Percentiles rank a stretch among this genome's conserved stretches.
phyloP scores from a whole-genome alignment of 1,140 invertebrate species.

The Agrilus planipennis region DNA sequence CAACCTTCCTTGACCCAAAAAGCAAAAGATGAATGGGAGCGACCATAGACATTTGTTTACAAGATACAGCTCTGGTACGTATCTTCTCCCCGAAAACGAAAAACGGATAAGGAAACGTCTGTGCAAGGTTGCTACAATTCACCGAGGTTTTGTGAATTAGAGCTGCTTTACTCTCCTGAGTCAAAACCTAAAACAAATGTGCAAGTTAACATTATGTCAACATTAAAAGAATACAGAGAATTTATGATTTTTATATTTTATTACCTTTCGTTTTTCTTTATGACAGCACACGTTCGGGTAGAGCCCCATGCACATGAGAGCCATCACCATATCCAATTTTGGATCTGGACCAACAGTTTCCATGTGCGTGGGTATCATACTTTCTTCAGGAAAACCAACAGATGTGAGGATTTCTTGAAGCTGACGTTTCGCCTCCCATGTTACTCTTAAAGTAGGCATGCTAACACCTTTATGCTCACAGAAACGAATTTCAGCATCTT shows the following conservation, averaged over 20 bases:
- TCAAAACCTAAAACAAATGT: slow-evolving; percentile 56
- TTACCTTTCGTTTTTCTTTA: slow-evolving; percentile 83
- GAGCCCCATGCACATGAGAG: slow-evolving; percentile 76
- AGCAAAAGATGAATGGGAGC: slow-evolving; percentile 85
- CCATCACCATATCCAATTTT: slow-evolving; percentile 74
- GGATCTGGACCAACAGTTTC: slow-evolving; percentile 65
- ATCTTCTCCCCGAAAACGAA: slow-evolving; percentile 99
- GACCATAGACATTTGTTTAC: slow-evolving; percentile 96
- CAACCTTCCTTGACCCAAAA: slow-evolving; percentile 83
- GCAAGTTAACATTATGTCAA: background rate
- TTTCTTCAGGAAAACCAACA: slow-evolving; percentile 82
- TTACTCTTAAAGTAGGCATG: slow-evolving; percentile 77
- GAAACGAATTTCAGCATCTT: slow-evolving; percentile 68
- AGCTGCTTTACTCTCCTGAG: slow-evolving; percentile 87
- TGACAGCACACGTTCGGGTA: slow-evolving; percentile 96
- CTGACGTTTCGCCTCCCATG: slow-evolving; percentile 87
- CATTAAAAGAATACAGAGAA: background rate
- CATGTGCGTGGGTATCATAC: slow-evolving; percentile 59
- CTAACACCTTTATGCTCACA: slow-evolving; percentile 87
- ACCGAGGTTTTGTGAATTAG: slow-evolving; percentile 95
- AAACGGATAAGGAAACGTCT: slow-evolving; percentile 84
- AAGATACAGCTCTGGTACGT: slow-evolving; percentile 87
- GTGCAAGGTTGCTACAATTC: slow-evolving; percentile 77
- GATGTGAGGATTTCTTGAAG: slow-evolving; percentile 70
- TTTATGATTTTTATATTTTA: background rate